phyloP scores from a whole-genome alignment of 92 coral and sea anemone species.

The Zoanthus sociatus region DNA sequence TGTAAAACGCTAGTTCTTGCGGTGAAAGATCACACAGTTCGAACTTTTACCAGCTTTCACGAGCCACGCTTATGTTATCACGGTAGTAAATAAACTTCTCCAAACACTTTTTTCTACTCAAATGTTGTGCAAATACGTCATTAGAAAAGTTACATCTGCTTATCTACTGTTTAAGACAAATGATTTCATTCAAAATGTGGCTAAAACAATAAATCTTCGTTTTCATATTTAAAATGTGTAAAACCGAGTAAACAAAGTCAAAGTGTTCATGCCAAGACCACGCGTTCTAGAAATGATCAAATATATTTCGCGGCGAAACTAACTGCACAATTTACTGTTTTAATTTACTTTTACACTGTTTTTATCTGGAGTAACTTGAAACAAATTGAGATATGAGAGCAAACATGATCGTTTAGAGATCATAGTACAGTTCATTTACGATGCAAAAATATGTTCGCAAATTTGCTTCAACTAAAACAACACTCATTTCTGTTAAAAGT shows the following conservation, averaged over 20 bases:
- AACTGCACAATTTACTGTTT: background rate
- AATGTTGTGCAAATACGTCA: slow-evolving; percentile 8
- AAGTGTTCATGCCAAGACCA: slow-evolving; percentile 2
- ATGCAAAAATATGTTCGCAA: background rate
- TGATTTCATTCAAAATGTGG: background rate
- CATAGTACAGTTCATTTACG: background rate
- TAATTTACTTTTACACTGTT: background rate
- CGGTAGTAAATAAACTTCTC: background rate
- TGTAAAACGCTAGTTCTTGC: slow-evolving; percentile 16
- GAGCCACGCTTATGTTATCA: background rate
- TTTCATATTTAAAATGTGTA: slow-evolving; percentile 37
- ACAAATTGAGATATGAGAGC: background rate
- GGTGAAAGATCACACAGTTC: slow-evolving; percentile 38
- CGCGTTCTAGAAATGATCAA: slow-evolving; percentile 1
- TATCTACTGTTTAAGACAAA: background rate
- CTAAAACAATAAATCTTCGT: slow-evolving; percentile 37
- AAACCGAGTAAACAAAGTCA: slow-evolving; percentile 36
- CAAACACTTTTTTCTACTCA: background rate
- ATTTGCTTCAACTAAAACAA: background rate
- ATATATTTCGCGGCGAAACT: background rate
- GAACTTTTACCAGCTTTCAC: background rate
- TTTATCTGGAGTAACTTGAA: background rate
- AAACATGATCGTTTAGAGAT: background rate
- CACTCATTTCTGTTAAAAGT: background rate
- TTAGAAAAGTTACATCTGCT: slow-evolving; percentile 6